phyloP scores from a whole-genome alignment of 2,113 vertebrate genomes.

The Callorhinus ursinus region DNA sequence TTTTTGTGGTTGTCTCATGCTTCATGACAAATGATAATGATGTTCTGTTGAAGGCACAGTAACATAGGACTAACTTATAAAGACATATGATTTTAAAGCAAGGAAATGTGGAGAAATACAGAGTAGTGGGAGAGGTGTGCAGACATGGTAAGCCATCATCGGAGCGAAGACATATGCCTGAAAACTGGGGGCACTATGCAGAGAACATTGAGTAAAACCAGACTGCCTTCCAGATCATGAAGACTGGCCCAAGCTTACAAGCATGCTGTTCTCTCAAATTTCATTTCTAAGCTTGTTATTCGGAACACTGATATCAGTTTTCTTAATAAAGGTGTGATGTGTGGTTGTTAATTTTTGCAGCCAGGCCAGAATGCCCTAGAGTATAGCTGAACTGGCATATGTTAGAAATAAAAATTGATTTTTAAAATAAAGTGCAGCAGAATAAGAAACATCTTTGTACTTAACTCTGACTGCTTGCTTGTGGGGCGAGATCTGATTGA shows the following conservation, averaged over 20 bases:
- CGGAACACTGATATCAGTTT: not conserved
- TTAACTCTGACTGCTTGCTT: not conserved
- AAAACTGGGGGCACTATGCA: accelerated
- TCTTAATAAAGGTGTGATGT: not conserved
- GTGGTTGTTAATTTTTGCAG: not conserved
- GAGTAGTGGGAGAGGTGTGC: not conserved
- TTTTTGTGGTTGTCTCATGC: not conserved
- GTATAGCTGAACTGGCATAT: not conserved
- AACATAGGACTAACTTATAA: not conserved
- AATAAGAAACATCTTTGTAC: not conserved
- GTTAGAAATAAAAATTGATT: conserved; percentile 34
- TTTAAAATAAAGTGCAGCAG: not conserved
- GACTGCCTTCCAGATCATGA: not conserved
- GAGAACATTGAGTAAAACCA: not conserved
- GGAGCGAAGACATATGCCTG: not conserved
- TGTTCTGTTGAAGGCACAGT: not conserved
- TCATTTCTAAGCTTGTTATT: conserved; percentile 25
- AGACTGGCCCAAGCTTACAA: not conserved
- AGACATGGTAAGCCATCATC: not conserved
- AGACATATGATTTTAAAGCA: not conserved
- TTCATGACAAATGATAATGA: not conserved
- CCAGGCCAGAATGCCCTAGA: not conserved
- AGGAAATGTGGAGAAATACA: not conserved
- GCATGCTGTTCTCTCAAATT: not conserved
- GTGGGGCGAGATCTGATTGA: not conserved